Base-by-base conservation (phyloP, 2,888 invertebrate species). In the Drosophila mayaguana region DNA sequence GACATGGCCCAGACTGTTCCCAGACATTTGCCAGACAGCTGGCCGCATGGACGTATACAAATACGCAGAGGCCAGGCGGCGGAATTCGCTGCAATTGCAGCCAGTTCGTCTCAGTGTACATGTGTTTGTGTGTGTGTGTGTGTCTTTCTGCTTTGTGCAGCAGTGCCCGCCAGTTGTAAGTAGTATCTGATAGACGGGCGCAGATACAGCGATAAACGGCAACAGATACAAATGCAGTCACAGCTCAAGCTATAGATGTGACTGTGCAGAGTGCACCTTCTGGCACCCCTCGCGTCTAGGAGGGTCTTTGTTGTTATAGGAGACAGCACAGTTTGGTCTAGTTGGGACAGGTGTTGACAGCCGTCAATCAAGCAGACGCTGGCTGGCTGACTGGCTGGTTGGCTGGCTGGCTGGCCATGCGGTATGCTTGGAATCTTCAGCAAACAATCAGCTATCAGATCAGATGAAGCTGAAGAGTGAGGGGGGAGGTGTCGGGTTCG, bases 1-100 rank as follows among this genome's bases (percentile, higher is more conserved):
- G 92, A 92, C 92, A 91, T 92, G 92, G 92, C 92, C 93, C 93
- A 92, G 92, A 92, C 92, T 92, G 90, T 90, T 88, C 80, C 88
- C 91, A 91, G 92, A 92, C 92, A 88, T 79, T 83, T 79, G 74
- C 76, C 84, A 88, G 79, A 89, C 85, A 83, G 71, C 66, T 75
- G 70, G 80, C 72, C 82, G 66, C 68, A 78, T 69, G 64, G 66
- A 73, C 74, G 69, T 63, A 78, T 67, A 79, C 67, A 83, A 80
- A 74, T 57, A 71, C 77, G 78, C 77, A 78, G 78, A 76, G 75
- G 79, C 80, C 73, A 50, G 72, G 63, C 75, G 69, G 64, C 74
- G 68, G 88, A 81, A 83, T 87, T 84, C 69, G 83, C 63, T 83
- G 81, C 89, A 89, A 68, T 68, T 75, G 81, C 87, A 80, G 78